phyloP scores from a whole-genome alignment of 2,113 vertebrate genomes.

The Deroptyus accipitrinus region DNA sequence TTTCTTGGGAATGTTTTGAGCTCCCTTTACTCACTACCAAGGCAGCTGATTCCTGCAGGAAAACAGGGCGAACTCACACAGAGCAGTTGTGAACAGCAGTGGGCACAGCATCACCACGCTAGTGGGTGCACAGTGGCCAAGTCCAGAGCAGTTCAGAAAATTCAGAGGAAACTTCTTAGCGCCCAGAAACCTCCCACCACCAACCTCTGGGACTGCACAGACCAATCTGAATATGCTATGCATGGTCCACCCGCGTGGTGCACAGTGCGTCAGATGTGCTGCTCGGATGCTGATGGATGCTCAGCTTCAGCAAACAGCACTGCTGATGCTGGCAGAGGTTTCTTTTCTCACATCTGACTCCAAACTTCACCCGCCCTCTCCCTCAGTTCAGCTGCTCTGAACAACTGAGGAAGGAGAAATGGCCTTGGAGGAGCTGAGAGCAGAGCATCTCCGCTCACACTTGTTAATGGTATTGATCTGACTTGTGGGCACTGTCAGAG shows the following conservation, averaged over 20 bases:
- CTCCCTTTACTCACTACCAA: slow-evolving; percentile 29
- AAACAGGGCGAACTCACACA: neutral
- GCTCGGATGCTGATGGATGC: neutral
- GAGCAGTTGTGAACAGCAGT: neutral
- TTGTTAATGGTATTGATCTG: fast-evolving
- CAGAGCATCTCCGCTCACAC: neutral
- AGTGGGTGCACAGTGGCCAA: neutral
- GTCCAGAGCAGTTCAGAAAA: neutral
- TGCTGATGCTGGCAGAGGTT: neutral
- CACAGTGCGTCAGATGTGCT: neutral
- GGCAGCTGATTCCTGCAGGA: slow-evolving; percentile 34
- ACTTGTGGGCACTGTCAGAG: neutral
- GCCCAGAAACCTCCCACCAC: neutral
- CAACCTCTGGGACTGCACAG: fast-evolving
- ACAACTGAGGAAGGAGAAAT: neutral
- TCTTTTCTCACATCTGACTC: neutral
- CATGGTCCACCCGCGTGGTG: neutral
- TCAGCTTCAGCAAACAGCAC: neutral
- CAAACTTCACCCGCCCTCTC: neutral
- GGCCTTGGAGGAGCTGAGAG: neutral
- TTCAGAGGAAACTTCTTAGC: neutral
- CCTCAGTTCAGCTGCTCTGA: neutral
- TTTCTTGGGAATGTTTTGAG: neutral
- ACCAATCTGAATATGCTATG: fast-evolving
- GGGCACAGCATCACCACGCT: neutral